Conservation (phyloP, 2,888 invertebrate genomes). For the Dasypolia templi region DNA sequence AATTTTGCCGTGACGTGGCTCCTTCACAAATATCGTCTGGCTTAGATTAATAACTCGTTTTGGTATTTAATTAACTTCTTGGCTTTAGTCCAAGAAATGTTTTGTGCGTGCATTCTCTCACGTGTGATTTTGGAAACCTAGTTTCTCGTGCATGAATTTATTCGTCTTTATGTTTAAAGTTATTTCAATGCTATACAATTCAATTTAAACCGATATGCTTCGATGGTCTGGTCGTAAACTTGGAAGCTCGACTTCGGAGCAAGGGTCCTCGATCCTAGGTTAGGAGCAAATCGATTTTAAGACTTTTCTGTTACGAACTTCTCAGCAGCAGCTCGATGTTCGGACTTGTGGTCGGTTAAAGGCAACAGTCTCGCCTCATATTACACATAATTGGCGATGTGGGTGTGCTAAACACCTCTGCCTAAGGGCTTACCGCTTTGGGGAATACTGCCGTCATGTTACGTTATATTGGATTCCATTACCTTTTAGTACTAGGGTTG, state of each 20-base stretch:
- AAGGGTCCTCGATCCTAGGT: background rate
- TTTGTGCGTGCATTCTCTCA: constrained; percentile 6
- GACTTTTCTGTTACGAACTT: background rate
- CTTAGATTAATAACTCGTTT: constrained; percentile 12
- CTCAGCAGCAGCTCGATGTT: background rate
- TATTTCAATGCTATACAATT: background rate
- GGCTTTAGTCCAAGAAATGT: constrained; percentile 22
- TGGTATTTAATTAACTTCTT: constrained; percentile 14
- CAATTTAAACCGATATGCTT: background rate
- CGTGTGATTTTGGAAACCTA: constrained; percentile 4
- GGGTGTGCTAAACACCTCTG: background rate
- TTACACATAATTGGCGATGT: background rate
- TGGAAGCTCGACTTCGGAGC: background rate
- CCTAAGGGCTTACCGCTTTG: background rate
- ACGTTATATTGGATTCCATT: constrained; percentile 8
- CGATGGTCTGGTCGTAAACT: background rate
- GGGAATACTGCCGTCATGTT: background rate
- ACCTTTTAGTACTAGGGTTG: constrained; percentile 14
- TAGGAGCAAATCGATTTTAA: background rate
- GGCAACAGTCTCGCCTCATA: background rate
- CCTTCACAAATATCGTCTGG: constrained; percentile 29
- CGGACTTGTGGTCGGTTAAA: background rate
- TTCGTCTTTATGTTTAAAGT: background rate
- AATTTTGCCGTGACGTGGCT: background rate
- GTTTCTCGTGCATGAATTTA: constrained; percentile 1